Percentiles rank a stretch among this genome's conserved stretches.
These are phyloP conservation scores for Masnerella sp. DNA, from an alignment of 2,888 invertebrate species.

Conservation along the genomic window DNA sequence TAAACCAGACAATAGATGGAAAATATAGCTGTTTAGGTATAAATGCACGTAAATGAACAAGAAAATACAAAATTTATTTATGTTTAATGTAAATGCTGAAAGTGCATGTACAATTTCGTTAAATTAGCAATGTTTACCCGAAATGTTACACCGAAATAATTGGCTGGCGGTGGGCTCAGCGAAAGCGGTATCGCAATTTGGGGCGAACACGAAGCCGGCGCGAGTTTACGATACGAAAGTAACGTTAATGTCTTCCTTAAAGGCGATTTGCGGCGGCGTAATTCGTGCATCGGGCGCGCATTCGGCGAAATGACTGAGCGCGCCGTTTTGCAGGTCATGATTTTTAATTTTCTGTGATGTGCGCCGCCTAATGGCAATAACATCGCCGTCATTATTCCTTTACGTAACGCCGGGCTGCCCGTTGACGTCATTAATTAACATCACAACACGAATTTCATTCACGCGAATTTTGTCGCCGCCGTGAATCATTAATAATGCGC, in stretches of 20 bases:
- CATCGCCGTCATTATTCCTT: conserved; percentile 9
- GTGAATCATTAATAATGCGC: no score
- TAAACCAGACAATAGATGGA: no score
- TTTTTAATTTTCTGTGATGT: conserved; percentile 52
- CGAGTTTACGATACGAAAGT: conserved; percentile 38
- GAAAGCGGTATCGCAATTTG: conserved; percentile 24
- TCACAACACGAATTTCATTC: conserved; percentile 17
- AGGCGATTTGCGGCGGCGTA: conserved; percentile 32
- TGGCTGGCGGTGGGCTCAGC: conserved; percentile 1
- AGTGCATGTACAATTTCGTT: no score
- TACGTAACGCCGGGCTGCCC: conserved; percentile 12
- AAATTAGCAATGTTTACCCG: conserved; percentile 6
- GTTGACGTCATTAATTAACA: conserved; percentile 39
- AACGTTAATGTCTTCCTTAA: conserved; percentile 47
- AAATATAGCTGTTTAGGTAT: no score
- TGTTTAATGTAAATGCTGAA: no score
- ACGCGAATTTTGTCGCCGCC: no score
- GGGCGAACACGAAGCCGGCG: conserved; percentile 11
- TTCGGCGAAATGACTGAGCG: conserved; percentile 41
- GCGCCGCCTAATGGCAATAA: conserved; percentile 38
- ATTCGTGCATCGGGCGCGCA: conserved; percentile 26
- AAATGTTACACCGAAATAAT: conserved; percentile 21
- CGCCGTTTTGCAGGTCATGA: conserved; percentile 45
- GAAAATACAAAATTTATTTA: no score
- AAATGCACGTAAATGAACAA: no score